Base-by-base conservation (phyloP, 2,797 vertebrate species). In the Mallotus villosus region DNA sequence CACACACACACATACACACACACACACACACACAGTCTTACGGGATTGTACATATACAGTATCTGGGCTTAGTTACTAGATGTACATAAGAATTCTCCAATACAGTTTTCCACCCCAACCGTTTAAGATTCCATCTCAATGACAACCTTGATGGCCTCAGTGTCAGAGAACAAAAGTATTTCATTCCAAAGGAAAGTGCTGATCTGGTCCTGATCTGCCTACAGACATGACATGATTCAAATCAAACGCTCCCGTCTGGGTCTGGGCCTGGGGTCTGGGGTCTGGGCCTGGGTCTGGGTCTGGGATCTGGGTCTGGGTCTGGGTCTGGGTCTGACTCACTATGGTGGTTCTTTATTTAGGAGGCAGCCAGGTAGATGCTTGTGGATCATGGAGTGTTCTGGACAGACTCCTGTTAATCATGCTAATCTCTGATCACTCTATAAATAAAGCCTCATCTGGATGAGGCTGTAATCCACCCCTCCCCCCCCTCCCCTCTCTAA, bases 51-150 rank as follows among this genome's bases (percentile, higher is more conserved):
- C 58, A 60, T 24, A 11, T 21, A 11, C 57, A 29, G 66, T 55
- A 51, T 17, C 51, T 67, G 16, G 25, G 19, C 34, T 46, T 65
- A 32, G 75, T 74, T 70, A 71, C 76, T 63, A 57, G 53, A 78
- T 32, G 68, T 51, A 71, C 37, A 63, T 71, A 74, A 72, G 67
- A 62, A 81, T 81, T 57, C 63, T 76, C 74, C 32, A 34, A 37
- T 1, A 8, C 34, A 9, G 72, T 73, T 67, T 68, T n/a, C 17
- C 25, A 71, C 69, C 66, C 80, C 79, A 74, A 75, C 75, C 58
- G 68, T 72, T 77, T 78, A 83, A 82, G 78, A 82, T 83, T 77
- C 76, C 73, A 87, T 87, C 80, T 78, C 86, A 83, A 87, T 87
- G 86, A 81, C 86, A 87, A 87, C 86, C 81, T 55, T 71, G 49